A percentile compares a stretch with the other conserved stretches of the same genome.
phyloP scores from a whole-genome alignment of 2,888 invertebrate genomes.

The Ophonus ardosiacus region DNA sequence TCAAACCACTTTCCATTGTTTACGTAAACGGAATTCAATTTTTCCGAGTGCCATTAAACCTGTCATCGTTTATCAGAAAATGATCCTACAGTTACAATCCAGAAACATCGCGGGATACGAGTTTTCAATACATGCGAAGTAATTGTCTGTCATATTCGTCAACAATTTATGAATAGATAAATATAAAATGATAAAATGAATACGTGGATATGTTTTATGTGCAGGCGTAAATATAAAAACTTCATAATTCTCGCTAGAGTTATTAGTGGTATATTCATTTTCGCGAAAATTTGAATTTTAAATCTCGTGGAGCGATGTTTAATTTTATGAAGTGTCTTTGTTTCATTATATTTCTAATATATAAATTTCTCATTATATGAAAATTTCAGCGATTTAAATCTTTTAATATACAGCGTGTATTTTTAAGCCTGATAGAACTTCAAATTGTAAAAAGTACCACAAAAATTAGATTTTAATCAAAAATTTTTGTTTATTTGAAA shows the following conservation, averaged over 20 bases:
- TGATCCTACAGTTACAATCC: conserved; percentile 30
- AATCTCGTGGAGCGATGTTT: conserved; percentile 17
- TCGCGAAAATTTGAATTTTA: conserved; percentile 15
- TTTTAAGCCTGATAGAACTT: not conserved
- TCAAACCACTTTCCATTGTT: conserved; percentile 10
- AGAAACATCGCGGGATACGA: not conserved
- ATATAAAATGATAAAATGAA: not conserved
- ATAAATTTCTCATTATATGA: conserved; percentile 11
- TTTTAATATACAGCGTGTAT: not conserved
- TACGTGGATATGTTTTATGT: conserved; percentile 6
- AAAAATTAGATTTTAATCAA: too few species aligned
- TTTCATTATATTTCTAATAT: conserved; percentile 29
- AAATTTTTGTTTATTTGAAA: too few species aligned
- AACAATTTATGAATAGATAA: conserved; percentile 30
- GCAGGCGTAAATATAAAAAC: not conserved
- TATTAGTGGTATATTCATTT: conserved; percentile 4
- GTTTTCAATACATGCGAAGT: conserved; percentile 9
- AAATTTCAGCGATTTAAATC: conserved; percentile 30
- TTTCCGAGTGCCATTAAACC: conserved; percentile 44
- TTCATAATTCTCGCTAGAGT: not conserved
- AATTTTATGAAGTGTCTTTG: conserved; percentile 18
- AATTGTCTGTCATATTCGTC: conserved; percentile 26
- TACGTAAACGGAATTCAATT: conserved; percentile 43
- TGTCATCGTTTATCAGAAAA: conserved; percentile 58
- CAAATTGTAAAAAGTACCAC: too few species aligned